Base-by-base conservation (phyloP, 2,113 vertebrate species). In the Athene cunicularia region DNA sequence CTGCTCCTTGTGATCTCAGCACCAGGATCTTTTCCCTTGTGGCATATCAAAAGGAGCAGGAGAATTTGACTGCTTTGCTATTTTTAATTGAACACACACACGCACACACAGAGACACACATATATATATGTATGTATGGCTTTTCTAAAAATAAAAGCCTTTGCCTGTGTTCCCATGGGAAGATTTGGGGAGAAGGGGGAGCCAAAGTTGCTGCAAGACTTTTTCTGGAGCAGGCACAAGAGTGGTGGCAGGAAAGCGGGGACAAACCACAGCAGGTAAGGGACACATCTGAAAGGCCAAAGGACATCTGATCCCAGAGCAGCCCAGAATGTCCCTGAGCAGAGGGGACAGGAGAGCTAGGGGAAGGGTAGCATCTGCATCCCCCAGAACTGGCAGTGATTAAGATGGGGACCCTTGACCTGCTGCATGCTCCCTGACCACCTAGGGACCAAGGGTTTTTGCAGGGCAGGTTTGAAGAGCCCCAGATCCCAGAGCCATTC, bases 11-110 rank as follows among this genome's bases (percentile, higher is more conserved):
- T 97, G 97, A 97, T 96, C 96, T 96, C 95, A 91, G 93, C 96
- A 93, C 95, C 94, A 68, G 91, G 91, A 96, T 97, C 95, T 96
- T 97, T 97, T 96, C 91, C 93, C 95, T 93, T 73, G 95, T 97
- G 97, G 96, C 97, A 96, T 97, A 98, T 98, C 97, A 98, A 97
- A 98, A 94, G 93, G 92, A 97, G 86, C 95, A 94, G 90, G 94
- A 93, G 94, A 91, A 95, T 94, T 86, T 91, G 95, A 88, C 88
- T 96, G 95, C 95, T 96, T 95, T 92, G 95, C 96, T 97, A 96
- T 97, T 96, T 97, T 96, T 95, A 94, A 87, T 96, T 84, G 95
- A 88, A 91, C 23, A 12, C 83, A 63, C 80, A 73, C 86, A 74
- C 64, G 23, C 93, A 80, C 90, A 95, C 91, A 92, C 49, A 73